Evolutionary conservation across 2,888 invertebrate genomes (phyloP).

Genomic region (Ariolimax columbianus): DNA sequence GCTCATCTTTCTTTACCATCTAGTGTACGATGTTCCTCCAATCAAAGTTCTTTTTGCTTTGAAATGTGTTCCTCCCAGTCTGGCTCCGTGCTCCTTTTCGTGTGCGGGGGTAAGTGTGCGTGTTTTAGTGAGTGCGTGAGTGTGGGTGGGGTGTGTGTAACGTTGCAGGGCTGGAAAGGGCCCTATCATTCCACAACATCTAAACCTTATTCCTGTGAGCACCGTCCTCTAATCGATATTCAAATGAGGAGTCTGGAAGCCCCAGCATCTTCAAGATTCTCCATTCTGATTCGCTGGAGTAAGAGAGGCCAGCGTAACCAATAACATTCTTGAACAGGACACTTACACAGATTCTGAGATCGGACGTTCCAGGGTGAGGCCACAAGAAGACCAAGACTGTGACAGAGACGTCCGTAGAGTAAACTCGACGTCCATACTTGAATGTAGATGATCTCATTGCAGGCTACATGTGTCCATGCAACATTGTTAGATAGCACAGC

Average conservation of each 20-base stretch:
- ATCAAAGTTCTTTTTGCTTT: no score
- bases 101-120: not conserved
- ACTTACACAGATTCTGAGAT: not conserved
- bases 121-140: not conserved
- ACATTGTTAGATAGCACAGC: not conserved
- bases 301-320: not conserved
- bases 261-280: slow-evolving; percentile 1
- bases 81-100: no score
- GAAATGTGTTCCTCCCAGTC: no score
- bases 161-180: not conserved
- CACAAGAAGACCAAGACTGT: not conserved
- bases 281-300: slow-evolving; percentile 26
- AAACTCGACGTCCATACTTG: not conserved
- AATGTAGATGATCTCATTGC: slow-evolving; percentile 26
- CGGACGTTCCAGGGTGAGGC: slow-evolving; percentile 5
- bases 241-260: slow-evolving; percentile 3
- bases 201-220: slow-evolving; percentile 31
- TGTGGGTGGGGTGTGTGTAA: not conserved
- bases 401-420: not conserved
- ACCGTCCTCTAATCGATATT: slow-evolving; percentile 27
- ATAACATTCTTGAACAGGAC: slow-evolving; percentile 18
- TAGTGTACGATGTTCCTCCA: no score
- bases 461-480: not conserved
- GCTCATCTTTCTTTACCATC: no score
- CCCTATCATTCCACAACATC: slow-evolving; percentile 6